Percentiles rank a stretch among this genome's conserved stretches.
phyloP scores from a whole-genome alignment of 92 coral and sea anemone genomes.

The Montipora capitata region DNA sequence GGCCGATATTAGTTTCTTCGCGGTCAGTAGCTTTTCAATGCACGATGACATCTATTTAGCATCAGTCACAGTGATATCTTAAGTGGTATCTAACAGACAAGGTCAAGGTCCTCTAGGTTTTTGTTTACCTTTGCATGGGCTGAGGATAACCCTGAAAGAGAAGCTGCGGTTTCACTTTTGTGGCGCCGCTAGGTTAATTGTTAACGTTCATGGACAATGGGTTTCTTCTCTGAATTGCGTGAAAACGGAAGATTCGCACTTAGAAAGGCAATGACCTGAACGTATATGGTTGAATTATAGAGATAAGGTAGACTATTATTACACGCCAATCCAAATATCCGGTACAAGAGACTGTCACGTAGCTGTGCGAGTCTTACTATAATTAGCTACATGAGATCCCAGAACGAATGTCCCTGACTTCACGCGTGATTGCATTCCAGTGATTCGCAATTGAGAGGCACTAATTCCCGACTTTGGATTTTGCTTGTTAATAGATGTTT shows the following conservation, averaged over 20 bases:
- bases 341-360: slow-evolving; percentile 5
- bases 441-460: too few relatives aligned
- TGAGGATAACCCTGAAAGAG: background rate
- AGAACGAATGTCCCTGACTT: too few relatives aligned
- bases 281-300: background rate
- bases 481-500: too few relatives aligned
- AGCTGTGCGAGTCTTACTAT: background rate
- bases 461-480: too few relatives aligned
- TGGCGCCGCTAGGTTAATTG: background rate
- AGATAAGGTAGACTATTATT: background rate
- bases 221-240: background rate
- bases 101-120: background rate
- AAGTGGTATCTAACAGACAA: too few relatives aligned
- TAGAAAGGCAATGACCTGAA: slow-evolving; percentile 1
- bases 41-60: too few relatives aligned
- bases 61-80: too few relatives aligned
- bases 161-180: background rate
- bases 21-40: too few relatives aligned
- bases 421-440: too few relatives aligned
- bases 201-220: background rate
- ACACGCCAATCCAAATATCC: slow-evolving; percentile 1
- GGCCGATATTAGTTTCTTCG: too few relatives aligned
- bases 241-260: slow-evolving; percentile 14
- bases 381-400: too few relatives aligned
- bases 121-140: background rate